Conservation (phyloP, 2,797 vertebrate species). For the Microtus obscurus region DNA sequence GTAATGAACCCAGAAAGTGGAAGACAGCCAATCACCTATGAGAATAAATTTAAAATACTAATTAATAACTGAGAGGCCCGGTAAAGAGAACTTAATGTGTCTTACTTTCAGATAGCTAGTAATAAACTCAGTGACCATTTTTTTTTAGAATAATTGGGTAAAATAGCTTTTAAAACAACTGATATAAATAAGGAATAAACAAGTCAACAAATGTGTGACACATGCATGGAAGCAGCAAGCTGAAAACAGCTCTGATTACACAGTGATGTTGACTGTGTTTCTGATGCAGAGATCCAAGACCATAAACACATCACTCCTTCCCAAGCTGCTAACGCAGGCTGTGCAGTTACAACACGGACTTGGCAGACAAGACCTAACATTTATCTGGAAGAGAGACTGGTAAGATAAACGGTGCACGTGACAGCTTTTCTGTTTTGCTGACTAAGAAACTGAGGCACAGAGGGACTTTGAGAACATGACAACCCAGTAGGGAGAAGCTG, state of each 20-base stretch:
- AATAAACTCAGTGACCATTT: background rate
- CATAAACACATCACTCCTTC: background rate
- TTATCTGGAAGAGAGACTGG: background rate
- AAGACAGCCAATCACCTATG: background rate
- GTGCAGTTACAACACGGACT: background rate
- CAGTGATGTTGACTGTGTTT: background rate
- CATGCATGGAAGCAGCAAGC: background rate
- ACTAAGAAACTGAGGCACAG: background rate
- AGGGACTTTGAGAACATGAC: background rate
- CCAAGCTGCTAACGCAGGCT: background rate
- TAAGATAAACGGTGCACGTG: background rate
- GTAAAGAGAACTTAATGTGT: conserved; percentile 13
- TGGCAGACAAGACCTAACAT: background rate
- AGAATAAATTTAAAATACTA: conserved; percentile 1
- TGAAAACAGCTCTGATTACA: background rate
- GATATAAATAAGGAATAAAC: background rate
- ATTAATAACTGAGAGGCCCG: background rate
- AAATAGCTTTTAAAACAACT: background rate
- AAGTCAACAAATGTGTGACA: background rate
- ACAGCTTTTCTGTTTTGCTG: background rate
- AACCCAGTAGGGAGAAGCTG: background rate
- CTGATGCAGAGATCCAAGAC: background rate
- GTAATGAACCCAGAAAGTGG: background rate
- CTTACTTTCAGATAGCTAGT: conserved; percentile 7
- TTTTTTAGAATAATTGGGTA: background rate